A percentile compares a stretch with the other conserved stretches of the same genome.
Conservation (phyloP, 2,888 invertebrate species). For the Himalopsyche tibetana region DNA sequence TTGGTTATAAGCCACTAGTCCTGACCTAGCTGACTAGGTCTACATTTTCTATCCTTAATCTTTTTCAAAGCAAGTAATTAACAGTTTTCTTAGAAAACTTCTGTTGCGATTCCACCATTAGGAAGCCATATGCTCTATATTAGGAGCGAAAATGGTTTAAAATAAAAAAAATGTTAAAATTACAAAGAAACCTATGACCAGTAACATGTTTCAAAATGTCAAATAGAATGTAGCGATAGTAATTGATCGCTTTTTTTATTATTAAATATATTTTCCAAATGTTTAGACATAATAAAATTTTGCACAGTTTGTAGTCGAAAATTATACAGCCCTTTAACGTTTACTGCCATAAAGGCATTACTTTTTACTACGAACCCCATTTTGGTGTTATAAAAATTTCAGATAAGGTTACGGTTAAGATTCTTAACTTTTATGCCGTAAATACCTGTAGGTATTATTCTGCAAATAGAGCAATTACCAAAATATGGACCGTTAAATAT, state of each 20-base stretch:
- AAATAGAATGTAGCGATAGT: no score
- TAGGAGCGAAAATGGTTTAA: no score
- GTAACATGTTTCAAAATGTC: no score
- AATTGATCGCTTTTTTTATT: background rate
- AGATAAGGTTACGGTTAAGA: conserved; percentile 30
- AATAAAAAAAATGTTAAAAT: no score
- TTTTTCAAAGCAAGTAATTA: no score
- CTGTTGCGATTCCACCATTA: no score
- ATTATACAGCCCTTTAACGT: conserved; percentile 26
- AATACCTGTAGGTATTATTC: conserved; percentile 46
- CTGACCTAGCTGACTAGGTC: no score
- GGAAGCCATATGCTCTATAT: no score
- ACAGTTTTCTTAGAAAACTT: no score
- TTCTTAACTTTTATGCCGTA: conserved; percentile 22
- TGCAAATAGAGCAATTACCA: conserved; percentile 53
- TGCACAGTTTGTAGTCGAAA: conserved; percentile 30
- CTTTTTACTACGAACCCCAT: conserved; percentile 30
- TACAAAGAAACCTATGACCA: no score
- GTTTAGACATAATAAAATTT: conserved; percentile 14
- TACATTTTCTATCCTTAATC: no score
- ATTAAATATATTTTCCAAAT: background rate
- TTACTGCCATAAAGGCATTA: conserved; percentile 20
- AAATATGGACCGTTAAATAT: conserved; percentile 59
- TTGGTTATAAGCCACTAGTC: no score
- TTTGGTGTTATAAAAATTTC: conserved; percentile 30